Evolutionary conservation across 2,113 vertebrate species (phyloP).

Genomic region (Monarcha castaneiventris): DNA sequence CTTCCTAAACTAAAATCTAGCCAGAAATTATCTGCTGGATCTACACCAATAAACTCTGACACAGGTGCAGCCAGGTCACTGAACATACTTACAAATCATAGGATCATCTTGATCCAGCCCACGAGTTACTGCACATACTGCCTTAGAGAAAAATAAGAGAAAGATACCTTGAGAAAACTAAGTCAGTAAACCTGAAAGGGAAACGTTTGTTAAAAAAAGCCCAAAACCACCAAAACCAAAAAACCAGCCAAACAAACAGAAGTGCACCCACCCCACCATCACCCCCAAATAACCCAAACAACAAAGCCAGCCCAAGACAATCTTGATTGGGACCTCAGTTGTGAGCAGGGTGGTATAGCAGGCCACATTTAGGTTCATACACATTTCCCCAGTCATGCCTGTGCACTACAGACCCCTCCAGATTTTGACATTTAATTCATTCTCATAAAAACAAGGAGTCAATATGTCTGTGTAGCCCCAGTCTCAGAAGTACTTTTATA

Average conservation of each 20-base stretch:
- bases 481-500: neutral
- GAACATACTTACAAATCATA: neutral
- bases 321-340: neutral
- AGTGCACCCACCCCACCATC: neutral
- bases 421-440: neutral
- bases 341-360: neutral
- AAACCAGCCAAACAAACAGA: neutral
- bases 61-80: neutral
- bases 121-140: neutral
- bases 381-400: neutral
- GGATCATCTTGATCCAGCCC: neutral
- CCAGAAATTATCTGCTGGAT: neutral
- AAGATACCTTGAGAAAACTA: neutral
- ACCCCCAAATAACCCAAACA: fast-evolving
- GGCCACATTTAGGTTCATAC: neutral
- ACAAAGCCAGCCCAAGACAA: neutral
- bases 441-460: neutral
- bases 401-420: neutral
- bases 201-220: neutral
- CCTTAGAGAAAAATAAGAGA: neutral
- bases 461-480: neutral
- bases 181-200: neutral
- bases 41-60: neutral
- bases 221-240: neutral
- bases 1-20: neutral